Evolutionary conservation across 35 echinoderm and acorn worm species (phyloP).

Genomic region (Lytechinus variegatus): DNA sequence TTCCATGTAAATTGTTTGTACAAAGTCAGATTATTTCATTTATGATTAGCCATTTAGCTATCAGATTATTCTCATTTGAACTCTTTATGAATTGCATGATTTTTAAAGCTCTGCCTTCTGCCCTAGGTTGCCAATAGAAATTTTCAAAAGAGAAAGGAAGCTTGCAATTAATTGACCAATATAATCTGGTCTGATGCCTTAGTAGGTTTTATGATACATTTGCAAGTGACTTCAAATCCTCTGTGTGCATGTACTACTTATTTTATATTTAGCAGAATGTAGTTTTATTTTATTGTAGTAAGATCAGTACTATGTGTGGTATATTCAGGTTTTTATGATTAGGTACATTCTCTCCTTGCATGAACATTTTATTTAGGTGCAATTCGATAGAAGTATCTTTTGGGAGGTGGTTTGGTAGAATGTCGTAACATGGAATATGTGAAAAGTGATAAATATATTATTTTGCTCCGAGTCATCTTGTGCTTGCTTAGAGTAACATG

Average conservation of each 20-base stretch:
- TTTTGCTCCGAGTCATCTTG: not conserved
- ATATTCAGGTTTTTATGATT: constrained; percentile 36
- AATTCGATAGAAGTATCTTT: constrained; percentile 12
- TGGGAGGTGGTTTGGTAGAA: not conserved
- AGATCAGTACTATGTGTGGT: constrained; percentile 35
- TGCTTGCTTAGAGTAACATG: not conserved
- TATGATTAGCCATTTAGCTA: not conserved
- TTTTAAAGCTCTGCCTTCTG: constrained; percentile 11
- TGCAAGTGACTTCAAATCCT: not conserved
- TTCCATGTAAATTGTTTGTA: constrained; percentile 7
- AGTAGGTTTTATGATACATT: not conserved
- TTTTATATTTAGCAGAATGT: not conserved
- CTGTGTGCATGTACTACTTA: not conserved
- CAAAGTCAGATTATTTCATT: constrained; percentile 15
- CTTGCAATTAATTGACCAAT: not conserved
- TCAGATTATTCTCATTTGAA: not conserved
- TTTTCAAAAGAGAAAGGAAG: not conserved
- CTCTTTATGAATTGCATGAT: not conserved
- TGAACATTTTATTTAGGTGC: constrained; percentile 14
- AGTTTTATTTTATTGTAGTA: constrained; percentile 21
- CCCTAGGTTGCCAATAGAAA: not conserved
- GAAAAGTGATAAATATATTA: not conserved
- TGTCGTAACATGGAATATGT: not conserved
- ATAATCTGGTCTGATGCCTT: not conserved
- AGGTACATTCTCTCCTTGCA: constrained; percentile 1